Evolutionary conservation across 2,888 invertebrate genomes (phyloP), one percentile per base, ranked within the genome.

Genomic region (Leptodirus hochenwartii): DNA sequence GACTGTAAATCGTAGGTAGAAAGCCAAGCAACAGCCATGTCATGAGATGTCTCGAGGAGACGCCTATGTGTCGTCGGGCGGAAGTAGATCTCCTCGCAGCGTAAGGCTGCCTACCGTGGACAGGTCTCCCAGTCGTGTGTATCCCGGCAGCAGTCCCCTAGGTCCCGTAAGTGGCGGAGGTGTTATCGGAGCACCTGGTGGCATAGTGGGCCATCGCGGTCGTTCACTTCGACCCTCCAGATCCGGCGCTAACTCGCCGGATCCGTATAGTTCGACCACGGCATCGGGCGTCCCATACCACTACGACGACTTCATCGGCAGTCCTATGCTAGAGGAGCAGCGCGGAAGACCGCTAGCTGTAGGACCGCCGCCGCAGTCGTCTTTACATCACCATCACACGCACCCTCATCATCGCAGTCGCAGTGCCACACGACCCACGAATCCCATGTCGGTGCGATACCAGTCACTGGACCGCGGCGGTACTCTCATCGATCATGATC

Each of bases 91-190:
- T 62, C 64, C 73, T 63, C 63, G 70, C 49, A 61, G 63, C 53
- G 64, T 70, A 62, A 76, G 73, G 57, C 62, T 84, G 62, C 82
- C 84, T 54, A 82, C 81, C 56, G 82, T 82, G 58, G 84, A 85
- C 70, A 75, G 82, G 56, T 80, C 81, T 58, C 84, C 84, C 56
- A 79, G 81, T 50, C 69, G 82, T 54, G 70, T 68, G 56, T 80
- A 81, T 62, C 65, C 66, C 39, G 58, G 58, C 44, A 59, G 59
- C 44, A 60, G 66, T 47, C 53, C 52, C 35, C 44, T 50, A 32
- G 39, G 40, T 35, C 27, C 31, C 30, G 36, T 37, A 34, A 29
- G 34, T 26, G 20, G 6, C 20, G 20, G 20, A 20, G 20, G 20
- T n/a, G 20, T 6, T n/a, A n/a, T 30, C 30, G 34, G 20, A 6